These are phyloP conservation scores for Caracal caracal DNA, from an alignment of 2,113 vertebrate species.

Conservation along the genomic window DNA sequence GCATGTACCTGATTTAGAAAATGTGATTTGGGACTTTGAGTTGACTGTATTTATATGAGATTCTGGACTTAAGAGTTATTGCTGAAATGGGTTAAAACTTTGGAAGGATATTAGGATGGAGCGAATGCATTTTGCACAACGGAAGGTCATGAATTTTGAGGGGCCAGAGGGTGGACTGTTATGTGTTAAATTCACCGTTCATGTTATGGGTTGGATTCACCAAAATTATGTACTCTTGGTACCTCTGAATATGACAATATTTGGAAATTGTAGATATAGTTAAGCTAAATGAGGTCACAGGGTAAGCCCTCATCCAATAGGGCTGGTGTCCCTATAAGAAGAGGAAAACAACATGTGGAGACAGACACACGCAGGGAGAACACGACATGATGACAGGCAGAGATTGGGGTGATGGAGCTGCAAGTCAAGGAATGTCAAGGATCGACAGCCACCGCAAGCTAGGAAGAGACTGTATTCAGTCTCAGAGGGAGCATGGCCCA, in stretches of 20 bases:
- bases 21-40: background rate
- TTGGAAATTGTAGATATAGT: background rate
- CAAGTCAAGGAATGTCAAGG: background rate
- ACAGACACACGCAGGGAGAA: background rate
- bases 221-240: background rate
- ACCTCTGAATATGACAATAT: background rate
- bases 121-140: background rate
- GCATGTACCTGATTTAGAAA: background rate
- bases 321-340: background rate
- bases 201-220: background rate
- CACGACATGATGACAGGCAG: background rate
- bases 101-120: background rate
- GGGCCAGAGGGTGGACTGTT: background rate
- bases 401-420: background rate
- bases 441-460: background rate
- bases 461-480: background rate
- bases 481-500: background rate
- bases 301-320: background rate
- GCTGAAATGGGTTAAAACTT: background rate
- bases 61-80: background rate
- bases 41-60: constrained; percentile 21
- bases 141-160: background rate
- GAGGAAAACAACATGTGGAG: background rate
- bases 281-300: background rate
- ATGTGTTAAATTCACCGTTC: background rate